Percentiles rank a stretch among this genome's conserved stretches.
These are phyloP conservation scores for Contarinia nasturtii DNA, from an alignment of 1,140 invertebrate species.

Conservation along the genomic window DNA sequence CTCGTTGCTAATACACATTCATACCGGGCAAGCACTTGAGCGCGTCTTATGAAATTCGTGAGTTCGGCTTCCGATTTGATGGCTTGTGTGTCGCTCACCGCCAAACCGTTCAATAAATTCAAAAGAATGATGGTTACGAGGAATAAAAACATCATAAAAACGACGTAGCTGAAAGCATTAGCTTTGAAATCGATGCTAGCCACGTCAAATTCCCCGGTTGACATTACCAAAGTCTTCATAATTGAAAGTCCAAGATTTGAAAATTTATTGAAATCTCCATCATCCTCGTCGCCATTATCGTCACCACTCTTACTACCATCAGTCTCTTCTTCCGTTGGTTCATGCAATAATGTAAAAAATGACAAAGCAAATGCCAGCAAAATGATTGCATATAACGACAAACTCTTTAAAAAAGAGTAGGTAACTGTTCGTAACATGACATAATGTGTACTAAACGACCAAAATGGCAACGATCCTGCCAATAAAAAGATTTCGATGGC, in stretches of 20 bases:
- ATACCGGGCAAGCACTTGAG: constrained; percentile 47
- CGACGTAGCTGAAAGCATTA: constrained; percentile 43
- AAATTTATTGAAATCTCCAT: constrained; percentile 34
- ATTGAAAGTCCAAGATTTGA: constrained; percentile 39
- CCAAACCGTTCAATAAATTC: constrained; percentile 61
- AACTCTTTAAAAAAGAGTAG: neutral
- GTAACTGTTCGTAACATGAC: neutral
- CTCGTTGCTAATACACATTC: constrained; percentile 28
- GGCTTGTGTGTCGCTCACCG: constrained; percentile 53
- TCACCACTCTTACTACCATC: constrained; percentile 15
- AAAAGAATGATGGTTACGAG: constrained; percentile 60
- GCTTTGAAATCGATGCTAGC: constrained; percentile 47
- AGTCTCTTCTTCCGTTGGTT: constrained; percentile 17
- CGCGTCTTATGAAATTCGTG: constrained; percentile 44
- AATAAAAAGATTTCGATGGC: constrained; percentile 32
- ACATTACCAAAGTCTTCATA: constrained; percentile 66
- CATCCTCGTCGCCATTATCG: constrained; percentile 26
- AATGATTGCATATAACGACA: neutral
- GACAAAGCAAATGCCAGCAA: constrained; percentile 16
- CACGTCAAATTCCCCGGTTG: constrained; percentile 66
- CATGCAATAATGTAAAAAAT: constrained; percentile 13
- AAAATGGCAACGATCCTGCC: neutral
- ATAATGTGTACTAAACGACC: neutral
- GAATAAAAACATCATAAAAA: constrained; percentile 61
- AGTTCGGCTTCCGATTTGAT: constrained; percentile 58